These are phyloP conservation scores for Brienomyrus longianalis DNA, from an alignment of 2,113 vertebrate species.

Conservation along the genomic window DNA sequence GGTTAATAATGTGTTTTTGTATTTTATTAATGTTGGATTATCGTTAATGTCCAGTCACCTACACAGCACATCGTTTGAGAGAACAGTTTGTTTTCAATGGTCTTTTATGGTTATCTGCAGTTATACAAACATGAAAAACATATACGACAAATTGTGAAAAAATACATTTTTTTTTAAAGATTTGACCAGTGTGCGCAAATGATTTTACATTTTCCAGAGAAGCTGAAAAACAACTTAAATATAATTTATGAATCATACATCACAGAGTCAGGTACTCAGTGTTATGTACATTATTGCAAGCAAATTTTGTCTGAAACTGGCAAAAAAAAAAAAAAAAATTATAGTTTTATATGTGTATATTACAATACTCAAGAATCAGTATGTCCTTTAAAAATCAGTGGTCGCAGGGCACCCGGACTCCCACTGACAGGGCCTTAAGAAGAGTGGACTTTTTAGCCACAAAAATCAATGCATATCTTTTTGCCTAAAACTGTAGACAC, in stretches of 20 bases:
- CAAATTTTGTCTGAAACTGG: conserved; percentile 59
- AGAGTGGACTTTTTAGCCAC: conserved; percentile 10
- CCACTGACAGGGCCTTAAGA: neutral
- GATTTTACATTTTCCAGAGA: conserved; percentile 56
- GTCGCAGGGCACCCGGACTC: neutral
- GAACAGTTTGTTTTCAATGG: conserved; percentile 14
- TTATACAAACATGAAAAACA: conserved; percentile 42
- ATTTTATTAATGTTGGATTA: neutral
- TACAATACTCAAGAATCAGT: neutral
- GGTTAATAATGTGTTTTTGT: neutral
- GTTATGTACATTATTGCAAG: conserved; percentile 64
- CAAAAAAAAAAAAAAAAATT: conserved; percentile 66
- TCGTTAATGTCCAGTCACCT: conserved; percentile 30
- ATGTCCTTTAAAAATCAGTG: neutral
- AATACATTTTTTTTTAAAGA: conserved; percentile 38
- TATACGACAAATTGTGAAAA: conserved; percentile 41
- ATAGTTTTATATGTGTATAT: neutral
- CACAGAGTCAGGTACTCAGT: conserved; percentile 67
- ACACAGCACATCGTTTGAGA: conserved; percentile 37
- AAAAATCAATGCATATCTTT: neutral
- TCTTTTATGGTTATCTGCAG: conserved; percentile 34
- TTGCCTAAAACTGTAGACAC: conserved; percentile 9
- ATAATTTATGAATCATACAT: conserved; percentile 57
- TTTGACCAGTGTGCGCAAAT: conserved; percentile 56
- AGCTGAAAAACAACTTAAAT: conserved; percentile 49